Evolutionary conservation across 2,797 vertebrate species (phyloP).

Genomic region (Clamator glandarius): DNA sequence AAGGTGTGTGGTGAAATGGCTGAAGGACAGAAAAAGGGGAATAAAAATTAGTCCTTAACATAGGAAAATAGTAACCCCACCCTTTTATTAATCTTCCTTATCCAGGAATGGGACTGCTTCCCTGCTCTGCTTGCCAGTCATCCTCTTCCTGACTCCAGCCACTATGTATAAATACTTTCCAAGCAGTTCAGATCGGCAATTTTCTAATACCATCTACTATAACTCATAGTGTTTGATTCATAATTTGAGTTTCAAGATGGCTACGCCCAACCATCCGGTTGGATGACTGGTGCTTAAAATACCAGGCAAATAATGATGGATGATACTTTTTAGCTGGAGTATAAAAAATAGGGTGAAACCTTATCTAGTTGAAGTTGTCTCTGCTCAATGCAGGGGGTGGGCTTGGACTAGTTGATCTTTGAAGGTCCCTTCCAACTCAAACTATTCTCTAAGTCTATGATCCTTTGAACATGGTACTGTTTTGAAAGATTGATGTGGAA

Average conservation of each 20-base stretch:
- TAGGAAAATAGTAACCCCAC: not conserved
- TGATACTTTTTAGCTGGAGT: not conserved
- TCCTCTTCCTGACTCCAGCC: not conserved
- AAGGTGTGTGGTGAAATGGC: slow-evolving; percentile 7
- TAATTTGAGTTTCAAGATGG: not conserved
- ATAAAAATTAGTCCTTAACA: slow-evolving; percentile 17
- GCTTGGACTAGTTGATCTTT: too few relatives aligned
- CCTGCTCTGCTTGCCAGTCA: not conserved
- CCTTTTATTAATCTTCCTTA: not conserved
- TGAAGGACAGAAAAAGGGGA: not conserved
- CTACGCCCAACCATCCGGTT: not conserved
- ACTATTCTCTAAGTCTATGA: too few relatives aligned
- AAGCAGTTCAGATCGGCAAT: not conserved
- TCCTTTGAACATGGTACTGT: not conserved
- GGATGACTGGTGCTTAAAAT: not conserved
- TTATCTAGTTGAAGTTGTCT: too few relatives aligned
- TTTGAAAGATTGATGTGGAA: not conserved
- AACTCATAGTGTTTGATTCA: not conserved
- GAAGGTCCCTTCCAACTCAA: too few relatives aligned
- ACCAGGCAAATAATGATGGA: not conserved
- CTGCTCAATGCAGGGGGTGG: too few relatives aligned
- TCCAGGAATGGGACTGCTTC: not conserved
- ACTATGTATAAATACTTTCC: not conserved
- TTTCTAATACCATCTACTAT: not conserved
- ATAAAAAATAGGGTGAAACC: not conserved